Base-by-base conservation (phyloP, 2,888 invertebrate genomes). In the Xylota sylvarum region DNA sequence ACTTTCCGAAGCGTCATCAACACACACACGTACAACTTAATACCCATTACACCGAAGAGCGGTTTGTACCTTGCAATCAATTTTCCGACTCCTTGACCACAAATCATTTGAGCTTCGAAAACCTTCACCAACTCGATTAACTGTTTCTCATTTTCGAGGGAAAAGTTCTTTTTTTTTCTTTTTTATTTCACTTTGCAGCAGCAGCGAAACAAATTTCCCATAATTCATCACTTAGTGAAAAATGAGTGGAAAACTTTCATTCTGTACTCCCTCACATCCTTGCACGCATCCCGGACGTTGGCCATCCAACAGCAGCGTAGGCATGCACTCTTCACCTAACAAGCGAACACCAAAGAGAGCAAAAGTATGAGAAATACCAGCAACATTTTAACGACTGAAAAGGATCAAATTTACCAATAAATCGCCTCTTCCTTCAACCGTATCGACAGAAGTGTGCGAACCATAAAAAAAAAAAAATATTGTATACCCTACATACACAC, bases 351-450 rank as follows among this genome's bases (percentile, higher is more conserved):
- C 52, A 58, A 69, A 55, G 17, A 62, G 23, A 60, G 58, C 55
- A 1, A 12, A 40, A 40, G 64, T 14, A 55, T 37, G 46, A 23
- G 58, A 35, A 14, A 37, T 7, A 65, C 23, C 43, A 60, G 72
- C 60, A 73, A 40, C 76, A 32, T 72, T 60, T 77, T 80, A 85
- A 86, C 81, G 82, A 86, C 82, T 86, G 77, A 73, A 86, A 86
- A 82, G 86, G 86, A 81, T 86, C 86, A 81, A 82, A 82, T 86
- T 86, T 62, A 19, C 77, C 73, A 73, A 86, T 86, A 86, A 86
- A 86, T 86, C 82, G 77, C 56, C 43, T 48, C 46, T 56, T 73
- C 65, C 73, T 77, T 72, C 62, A 70, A 72, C 58, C 70, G 64
- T 65, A 77, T 80, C 65, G 72, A 65, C 70, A 76, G 70, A 55